Evolutionary conservation across 2,888 invertebrate species (phyloP), one percentile per base, ranked within the genome.

Genomic region (Perizoma flavofasciatum): DNA sequence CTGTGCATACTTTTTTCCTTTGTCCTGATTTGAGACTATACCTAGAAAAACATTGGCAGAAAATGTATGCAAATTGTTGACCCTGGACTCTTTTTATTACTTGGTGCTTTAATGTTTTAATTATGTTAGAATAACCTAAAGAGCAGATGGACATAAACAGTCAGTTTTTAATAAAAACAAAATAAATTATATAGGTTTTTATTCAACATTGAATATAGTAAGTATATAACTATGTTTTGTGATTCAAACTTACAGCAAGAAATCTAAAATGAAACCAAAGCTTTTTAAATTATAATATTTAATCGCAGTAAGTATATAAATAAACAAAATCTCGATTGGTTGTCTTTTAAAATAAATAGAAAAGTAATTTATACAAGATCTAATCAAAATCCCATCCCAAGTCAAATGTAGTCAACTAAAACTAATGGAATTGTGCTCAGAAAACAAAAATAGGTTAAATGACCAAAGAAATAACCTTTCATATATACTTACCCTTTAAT

Each of bases 251-350:
- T 37, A 37, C 3, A 37, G 5, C 37, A 6, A 37, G 37, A 53
- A 35, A 32, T 22, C 1, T 2, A 56, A 61, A 62, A 57, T 51
- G 41, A 65, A 63, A 62, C 49, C 32, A 58, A 37, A 35, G 8
- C 37, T 56, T 58, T 48, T 49, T 0, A 45, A 58, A 58, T 66
- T 46, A 46, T 57, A 56, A 55, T 62, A 62, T 59, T 64, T 57
- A 59, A 57, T 59, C 65, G 55, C 33, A 57, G 65, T 61, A 22
- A 22, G 22, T 22, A 64, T 73, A 74, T 77, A 76, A 76, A 75
- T 79, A 81, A 79, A 83, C 82, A 84, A 74, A 86, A 86, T 85
- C 81, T 86, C 82, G 73, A 84, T 78, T 66, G 75, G 79, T 79
- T 73, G 67, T 72, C 60, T 67, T 64, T 66, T 58, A 49, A 59